A percentile compares a stretch with the other conserved stretches of the same genome.
Conservation (phyloP, 2,797 vertebrate species). For the Podarcis siculus region DNA sequence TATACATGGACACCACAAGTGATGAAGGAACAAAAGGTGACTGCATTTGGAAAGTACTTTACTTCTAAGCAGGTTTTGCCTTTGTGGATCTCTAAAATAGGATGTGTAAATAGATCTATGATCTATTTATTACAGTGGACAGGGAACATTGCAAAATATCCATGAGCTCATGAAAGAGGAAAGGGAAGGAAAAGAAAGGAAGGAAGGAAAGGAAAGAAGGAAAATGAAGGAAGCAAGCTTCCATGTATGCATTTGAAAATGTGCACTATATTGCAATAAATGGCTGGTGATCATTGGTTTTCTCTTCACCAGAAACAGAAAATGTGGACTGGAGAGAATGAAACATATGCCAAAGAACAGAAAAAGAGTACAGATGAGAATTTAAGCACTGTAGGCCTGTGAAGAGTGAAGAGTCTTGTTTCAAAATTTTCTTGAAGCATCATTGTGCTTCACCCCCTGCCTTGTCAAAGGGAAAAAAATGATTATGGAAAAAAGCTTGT, state of each 20-base stretch:
- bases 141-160: too few relatives aligned
- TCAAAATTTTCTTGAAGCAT: slow-evolving; percentile 34
- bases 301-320: neutral
- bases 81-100: neutral
- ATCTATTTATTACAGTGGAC: too few relatives aligned
- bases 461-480: slow-evolving; percentile 30
- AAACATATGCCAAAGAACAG: slow-evolving; percentile 25
- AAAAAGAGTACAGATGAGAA: neutral
- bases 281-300: neutral
- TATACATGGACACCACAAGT: neutral
- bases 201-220: too few relatives aligned
- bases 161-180: too few relatives aligned
- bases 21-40: neutral
- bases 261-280: neutral
- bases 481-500: slow-evolving; percentile 41
- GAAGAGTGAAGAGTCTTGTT: slow-evolving; percentile 14
- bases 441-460: slow-evolving; percentile 3
- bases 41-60: neutral
- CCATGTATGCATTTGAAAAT: neutral
- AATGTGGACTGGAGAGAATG: neutral
- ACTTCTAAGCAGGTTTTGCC: neutral
- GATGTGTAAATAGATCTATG: too few relatives aligned
- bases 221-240: neutral
- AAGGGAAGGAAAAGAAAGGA: too few relatives aligned
- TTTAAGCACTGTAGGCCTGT: slow-evolving; percentile 25